Evolutionary conservation across 64 coral and sea anemone species (phyloP).

Genomic region (Trachythela sp.): DNA sequence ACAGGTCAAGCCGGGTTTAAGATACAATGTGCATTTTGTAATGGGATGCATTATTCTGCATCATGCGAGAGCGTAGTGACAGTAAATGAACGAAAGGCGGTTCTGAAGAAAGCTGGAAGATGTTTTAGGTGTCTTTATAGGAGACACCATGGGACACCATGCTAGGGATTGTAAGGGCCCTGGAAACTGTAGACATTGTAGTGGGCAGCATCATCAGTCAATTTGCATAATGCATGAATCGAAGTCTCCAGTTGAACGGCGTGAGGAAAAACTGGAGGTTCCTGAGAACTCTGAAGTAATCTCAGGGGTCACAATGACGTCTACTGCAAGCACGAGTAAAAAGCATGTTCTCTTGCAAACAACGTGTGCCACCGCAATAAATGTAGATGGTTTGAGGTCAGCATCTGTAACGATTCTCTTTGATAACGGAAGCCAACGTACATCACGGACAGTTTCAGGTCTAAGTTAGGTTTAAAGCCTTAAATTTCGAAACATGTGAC

Average conservation of each 20-base stretch:
- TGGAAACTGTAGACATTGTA: constrained; percentile 5
- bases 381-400: constrained; percentile 23
- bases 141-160: background rate
- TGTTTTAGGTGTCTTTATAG: constrained; percentile 24
- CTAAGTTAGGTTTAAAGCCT: constrained; percentile 35
- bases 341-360: constrained; percentile 35
- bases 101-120: background rate
- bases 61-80: constrained; percentile 22
- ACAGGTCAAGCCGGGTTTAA: background rate
- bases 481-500: background rate
- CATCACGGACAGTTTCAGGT: constrained; percentile 4
- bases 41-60: constrained; percentile 23
- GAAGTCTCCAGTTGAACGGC: background rate
- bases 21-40: constrained; percentile 32
- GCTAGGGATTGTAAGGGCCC: background rate
- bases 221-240: background rate
- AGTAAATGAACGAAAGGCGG: background rate
- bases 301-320: background rate
- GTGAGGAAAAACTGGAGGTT: background rate
- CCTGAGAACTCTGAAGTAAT: constrained; percentile 1
- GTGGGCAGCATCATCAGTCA: background rate
- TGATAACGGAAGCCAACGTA: constrained; percentile 51
- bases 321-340: constrained; percentile 10
- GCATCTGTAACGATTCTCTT: constrained; percentile 30
- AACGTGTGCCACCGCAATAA: background rate